Evolutionary conservation across 2,797 vertebrate species (phyloP).

Genomic region (Erpetoichthys calabaricus): DNA sequence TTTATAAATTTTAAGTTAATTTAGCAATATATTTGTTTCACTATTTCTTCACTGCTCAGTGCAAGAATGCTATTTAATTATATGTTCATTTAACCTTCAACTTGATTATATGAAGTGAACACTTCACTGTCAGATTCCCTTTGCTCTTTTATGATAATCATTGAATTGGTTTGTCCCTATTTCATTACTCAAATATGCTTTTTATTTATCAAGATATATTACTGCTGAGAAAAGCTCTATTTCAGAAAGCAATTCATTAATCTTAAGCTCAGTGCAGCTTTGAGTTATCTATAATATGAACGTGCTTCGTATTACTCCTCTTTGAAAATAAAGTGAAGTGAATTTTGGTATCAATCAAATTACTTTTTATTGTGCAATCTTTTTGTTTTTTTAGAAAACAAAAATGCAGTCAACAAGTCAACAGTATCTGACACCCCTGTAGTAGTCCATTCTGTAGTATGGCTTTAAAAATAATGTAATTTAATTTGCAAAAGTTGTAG

Average conservation of each 20-base stretch:
- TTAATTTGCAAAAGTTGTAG: neutral
- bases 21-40: too few species aligned
- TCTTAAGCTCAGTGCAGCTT: slow-evolving; percentile 3
- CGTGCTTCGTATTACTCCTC: slow-evolving; percentile 3
- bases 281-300: neutral
- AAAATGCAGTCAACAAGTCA: neutral
- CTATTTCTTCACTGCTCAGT: too few species aligned
- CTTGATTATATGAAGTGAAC: too few species aligned
- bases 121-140: too few species aligned
- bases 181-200: slow-evolving; percentile 1
- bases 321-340: neutral
- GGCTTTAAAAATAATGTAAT: neutral
- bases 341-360: neutral
- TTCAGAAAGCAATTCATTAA: slow-evolving; percentile 7
- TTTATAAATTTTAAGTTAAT: too few species aligned
- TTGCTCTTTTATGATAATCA: too few species aligned
- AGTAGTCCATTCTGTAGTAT: neutral
- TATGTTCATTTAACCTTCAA: too few species aligned
- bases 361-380: neutral
- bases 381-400: neutral
- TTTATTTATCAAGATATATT: slow-evolving; percentile 7
- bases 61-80: too few species aligned
- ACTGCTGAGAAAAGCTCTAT: slow-evolving; percentile 7
- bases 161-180: too few species aligned
- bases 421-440: neutral